Evolutionary conservation across 1,140 invertebrate species (phyloP).

Genomic region (Apis dorsata): DNA sequence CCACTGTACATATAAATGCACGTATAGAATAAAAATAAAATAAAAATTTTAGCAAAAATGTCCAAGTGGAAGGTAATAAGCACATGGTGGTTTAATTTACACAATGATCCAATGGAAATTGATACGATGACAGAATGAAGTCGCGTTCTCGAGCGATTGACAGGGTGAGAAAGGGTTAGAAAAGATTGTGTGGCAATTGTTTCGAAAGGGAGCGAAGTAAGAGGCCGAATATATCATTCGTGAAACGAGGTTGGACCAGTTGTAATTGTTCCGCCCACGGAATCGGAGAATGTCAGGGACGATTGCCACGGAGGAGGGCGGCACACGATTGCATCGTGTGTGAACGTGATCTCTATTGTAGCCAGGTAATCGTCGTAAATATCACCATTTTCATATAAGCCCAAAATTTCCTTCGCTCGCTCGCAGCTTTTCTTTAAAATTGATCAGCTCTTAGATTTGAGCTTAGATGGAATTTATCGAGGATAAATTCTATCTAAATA

Average conservation of each 20-base stretch:
- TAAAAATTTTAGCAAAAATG: too few relatives aligned
- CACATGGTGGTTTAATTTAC: too few relatives aligned
- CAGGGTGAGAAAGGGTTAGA: background rate
- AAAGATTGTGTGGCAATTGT: background rate
- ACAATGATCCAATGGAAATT: too few relatives aligned
- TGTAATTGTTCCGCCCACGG: constrained; percentile 59
- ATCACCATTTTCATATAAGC: background rate
- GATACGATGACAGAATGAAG: too few relatives aligned
- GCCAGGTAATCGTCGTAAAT: constrained; percentile 28
- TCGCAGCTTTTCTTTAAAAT: background rate
- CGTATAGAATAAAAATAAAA: too few relatives aligned
- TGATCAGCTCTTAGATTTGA: background rate
- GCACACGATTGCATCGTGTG: background rate
- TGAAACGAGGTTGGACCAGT: constrained; percentile 59
- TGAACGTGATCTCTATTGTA: constrained; percentile 6
- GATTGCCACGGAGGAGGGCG: constrained; percentile 9
- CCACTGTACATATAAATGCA: too few relatives aligned
- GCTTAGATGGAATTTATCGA: too few relatives aligned
- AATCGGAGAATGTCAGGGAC: constrained; percentile 60
- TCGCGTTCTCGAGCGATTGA: too few relatives aligned
- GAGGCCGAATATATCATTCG: constrained; percentile 61
- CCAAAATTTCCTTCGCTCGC: background rate
- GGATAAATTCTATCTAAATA: too few relatives aligned
- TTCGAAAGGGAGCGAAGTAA: constrained; percentile 29
- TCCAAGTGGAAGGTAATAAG: too few relatives aligned